Conservation (phyloP, 2,888 invertebrate genomes). For the Hypsopygia costalis region DNA sequence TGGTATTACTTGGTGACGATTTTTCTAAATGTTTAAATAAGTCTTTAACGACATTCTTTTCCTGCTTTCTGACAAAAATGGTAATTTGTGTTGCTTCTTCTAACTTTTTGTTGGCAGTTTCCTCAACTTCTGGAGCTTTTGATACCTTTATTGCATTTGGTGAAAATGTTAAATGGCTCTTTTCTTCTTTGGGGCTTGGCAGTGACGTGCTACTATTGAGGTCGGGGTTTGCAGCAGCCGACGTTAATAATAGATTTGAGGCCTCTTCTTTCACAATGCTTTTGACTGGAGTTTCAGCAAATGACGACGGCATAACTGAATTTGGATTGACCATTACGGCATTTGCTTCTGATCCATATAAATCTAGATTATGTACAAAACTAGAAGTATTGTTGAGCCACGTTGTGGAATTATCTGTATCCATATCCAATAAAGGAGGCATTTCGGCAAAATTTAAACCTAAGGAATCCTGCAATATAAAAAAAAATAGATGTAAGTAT, state of each 20-base stretch:
- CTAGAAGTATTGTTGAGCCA: slow-evolving; percentile 82
- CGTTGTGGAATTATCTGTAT: slow-evolving; percentile 82
- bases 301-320: slow-evolving; percentile 91
- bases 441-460: slow-evolving; percentile 82
- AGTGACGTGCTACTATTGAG: slow-evolving; percentile 62
- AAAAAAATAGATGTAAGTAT: slow-evolving; percentile 2
- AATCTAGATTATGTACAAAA: slow-evolving; percentile 84
- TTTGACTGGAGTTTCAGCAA: slow-evolving; percentile 74
- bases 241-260: slow-evolving; percentile 69
- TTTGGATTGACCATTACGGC: slow-evolving; percentile 94
- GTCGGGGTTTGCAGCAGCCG: slow-evolving; percentile 51
- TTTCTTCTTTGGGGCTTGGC: slow-evolving; percentile 83
- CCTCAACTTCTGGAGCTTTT: slow-evolving; percentile 64
- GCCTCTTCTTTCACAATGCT: slow-evolving; percentile 71
- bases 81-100: slow-evolving; percentile 77
- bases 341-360: slow-evolving; percentile 85
- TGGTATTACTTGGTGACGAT: slow-evolving; percentile 43
- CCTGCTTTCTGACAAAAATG: slow-evolving; percentile 67
- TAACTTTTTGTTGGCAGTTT: slow-evolving; percentile 43
- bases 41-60: slow-evolving; percentile 83
- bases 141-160: slow-evolving; percentile 85
- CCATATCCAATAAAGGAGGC: slow-evolving; percentile 83
- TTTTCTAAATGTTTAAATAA: slow-evolving; percentile 80
- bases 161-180: slow-evolving; percentile 86
- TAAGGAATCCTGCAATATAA: slow-evolving; percentile 74